Evolutionary conservation across 2,113 vertebrate species (phyloP).

Genomic region (Suncus etruscus): DNA sequence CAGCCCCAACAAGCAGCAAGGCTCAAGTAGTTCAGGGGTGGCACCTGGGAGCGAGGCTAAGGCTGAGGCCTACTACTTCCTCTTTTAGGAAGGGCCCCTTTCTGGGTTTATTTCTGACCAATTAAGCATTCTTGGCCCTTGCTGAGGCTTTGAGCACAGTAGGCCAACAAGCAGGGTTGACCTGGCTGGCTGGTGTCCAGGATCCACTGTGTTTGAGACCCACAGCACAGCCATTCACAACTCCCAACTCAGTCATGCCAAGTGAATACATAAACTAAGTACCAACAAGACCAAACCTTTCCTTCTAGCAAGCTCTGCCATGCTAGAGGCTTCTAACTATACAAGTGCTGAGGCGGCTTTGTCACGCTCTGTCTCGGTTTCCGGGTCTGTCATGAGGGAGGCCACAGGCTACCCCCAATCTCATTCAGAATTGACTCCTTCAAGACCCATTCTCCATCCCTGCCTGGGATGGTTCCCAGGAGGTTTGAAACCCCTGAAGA

Average conservation of each 20-base stretch:
- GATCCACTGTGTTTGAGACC: neutral
- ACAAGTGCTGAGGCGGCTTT: neutral
- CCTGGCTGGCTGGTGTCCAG: neutral
- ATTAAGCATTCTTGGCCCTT: neutral
- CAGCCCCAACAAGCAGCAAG: neutral
- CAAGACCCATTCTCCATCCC: neutral
- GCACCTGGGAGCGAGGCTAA: no score
- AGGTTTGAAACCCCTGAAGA: neutral
- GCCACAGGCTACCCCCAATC: neutral
- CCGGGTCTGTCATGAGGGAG: neutral
- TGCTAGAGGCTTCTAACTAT: neutral
- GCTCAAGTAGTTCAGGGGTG: neutral
- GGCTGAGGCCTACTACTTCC: neutral
- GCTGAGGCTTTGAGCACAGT: neutral
- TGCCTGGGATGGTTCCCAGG: neutral
- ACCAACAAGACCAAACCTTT: neutral
- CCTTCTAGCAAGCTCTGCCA: neutral
- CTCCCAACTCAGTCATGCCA: no score
- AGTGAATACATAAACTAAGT: neutral
- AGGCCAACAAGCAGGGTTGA: neutral
- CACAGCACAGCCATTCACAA: fast-evolving
- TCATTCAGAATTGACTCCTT: neutral
- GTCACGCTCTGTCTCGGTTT: no score
- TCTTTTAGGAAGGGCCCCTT: neutral
- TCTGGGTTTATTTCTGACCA: neutral